These are phyloP conservation scores for Tachina fera DNA, from an alignment of 2,888 invertebrate genomes.

Conservation along the genomic window DNA sequence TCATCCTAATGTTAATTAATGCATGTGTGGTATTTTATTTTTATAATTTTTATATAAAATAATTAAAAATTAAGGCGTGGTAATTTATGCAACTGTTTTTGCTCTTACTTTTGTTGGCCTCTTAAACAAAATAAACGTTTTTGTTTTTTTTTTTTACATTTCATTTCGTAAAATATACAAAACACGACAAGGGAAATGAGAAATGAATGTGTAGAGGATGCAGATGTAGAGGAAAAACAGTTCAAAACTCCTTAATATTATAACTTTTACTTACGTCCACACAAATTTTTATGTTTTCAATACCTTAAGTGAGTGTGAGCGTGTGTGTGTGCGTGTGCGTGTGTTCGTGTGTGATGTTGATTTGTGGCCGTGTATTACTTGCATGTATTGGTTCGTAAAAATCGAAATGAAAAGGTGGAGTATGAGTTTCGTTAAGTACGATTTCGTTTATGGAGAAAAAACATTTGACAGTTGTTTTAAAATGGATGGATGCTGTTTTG, in stretches of 20 bases:
- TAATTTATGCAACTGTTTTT: constrained; percentile 80
- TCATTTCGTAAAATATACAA: constrained; percentile 47
- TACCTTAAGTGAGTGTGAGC: background rate
- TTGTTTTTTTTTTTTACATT: background rate
- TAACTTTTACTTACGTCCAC: constrained; percentile 65
- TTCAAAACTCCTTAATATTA: constrained; percentile 63
- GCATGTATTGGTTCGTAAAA: constrained; percentile 49
- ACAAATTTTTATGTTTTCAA: background rate
- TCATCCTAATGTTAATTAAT: too few species aligned
- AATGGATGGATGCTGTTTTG: constrained; percentile 61
- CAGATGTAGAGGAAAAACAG: constrained; percentile 37
- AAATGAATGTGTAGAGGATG: constrained; percentile 41
- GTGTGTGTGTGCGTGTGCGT: constrained; percentile 29
- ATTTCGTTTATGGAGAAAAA: constrained; percentile 39
- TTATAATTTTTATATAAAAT: constrained; percentile 45
- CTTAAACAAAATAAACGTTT: constrained; percentile 49
- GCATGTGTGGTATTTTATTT: background rate
- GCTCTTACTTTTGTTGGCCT: constrained; percentile 59
- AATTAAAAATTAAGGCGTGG: constrained; percentile 81
- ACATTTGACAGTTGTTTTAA: constrained; percentile 54
- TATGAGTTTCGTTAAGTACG: constrained; percentile 65
- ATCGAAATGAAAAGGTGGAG: constrained; percentile 58
- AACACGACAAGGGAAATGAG: constrained; percentile 25
- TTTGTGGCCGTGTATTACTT: constrained; percentile 28
- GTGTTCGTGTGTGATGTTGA: constrained; percentile 2